Evolutionary conservation across 1,140 invertebrate species (phyloP).

Genomic region (Pseudomyrmex flavicornis): DNA sequence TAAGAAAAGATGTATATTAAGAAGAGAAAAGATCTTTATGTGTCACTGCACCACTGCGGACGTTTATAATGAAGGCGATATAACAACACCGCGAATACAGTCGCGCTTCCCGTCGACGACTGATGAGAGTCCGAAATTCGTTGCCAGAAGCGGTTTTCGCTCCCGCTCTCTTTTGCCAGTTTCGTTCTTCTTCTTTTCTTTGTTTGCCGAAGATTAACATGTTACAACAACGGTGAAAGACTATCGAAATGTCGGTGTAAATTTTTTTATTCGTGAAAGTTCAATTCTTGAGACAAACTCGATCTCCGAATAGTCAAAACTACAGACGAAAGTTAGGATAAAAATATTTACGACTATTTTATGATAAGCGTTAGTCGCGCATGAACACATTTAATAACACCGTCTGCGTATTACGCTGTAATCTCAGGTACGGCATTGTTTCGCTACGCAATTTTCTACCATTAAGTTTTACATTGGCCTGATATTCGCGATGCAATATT

Average conservation of each 20-base stretch:
- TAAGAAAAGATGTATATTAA: not conserved
- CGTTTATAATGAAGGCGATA: conserved; percentile 13
- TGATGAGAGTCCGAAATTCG: conserved; percentile 64
- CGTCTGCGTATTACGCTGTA: not conserved
- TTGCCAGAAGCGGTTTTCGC: conserved; percentile 49
- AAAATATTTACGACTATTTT: not conserved
- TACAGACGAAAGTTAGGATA: not conserved
- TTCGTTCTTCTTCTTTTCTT: conserved; percentile 15
- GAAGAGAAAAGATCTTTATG: conserved; percentile 1
- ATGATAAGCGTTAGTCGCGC: not conserved
- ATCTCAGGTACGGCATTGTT: not conserved
- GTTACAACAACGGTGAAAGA: not conserved
- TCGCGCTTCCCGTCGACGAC: conserved; percentile 58
- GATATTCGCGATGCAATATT: not conserved
- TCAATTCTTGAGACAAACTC: not conserved
- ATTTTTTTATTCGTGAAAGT: not conserved
- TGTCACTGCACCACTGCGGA: conserved; percentile 53
- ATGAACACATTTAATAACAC: not conserved
- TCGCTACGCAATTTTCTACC: not conserved
- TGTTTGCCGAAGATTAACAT: not conserved
- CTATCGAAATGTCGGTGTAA: too few species aligned
- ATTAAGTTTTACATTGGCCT: not conserved
- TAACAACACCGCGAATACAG: conserved; percentile 15
- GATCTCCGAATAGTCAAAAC: not conserved
- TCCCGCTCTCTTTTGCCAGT: conserved; percentile 39